These are phyloP conservation scores for Plodia interpunctella DNA, from an alignment of 1,140 invertebrate genomes.

Conservation along the genomic window DNA sequence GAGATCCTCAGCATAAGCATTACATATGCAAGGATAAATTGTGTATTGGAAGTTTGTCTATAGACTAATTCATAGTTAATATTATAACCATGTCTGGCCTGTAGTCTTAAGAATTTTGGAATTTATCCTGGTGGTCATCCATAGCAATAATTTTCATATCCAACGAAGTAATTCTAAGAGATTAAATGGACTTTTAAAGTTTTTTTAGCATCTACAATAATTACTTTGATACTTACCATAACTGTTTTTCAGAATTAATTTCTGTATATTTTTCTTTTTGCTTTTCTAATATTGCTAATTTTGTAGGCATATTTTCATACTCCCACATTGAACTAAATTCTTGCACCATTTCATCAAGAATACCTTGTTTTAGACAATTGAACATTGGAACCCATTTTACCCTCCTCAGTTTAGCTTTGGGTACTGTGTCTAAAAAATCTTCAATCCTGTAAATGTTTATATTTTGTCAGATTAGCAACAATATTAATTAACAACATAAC, in stretches of 20 bases:
- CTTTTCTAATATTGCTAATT: slow-evolving; percentile 56
- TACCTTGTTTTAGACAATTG: slow-evolving; percentile 63
- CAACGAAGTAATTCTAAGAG: too few relatives aligned
- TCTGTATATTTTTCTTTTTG: slow-evolving; percentile 64
- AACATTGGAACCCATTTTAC: slow-evolving; percentile 71
- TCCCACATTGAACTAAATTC: slow-evolving; percentile 69
- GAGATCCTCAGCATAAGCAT: too few relatives aligned
- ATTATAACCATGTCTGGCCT: too few relatives aligned
- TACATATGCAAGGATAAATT: too few relatives aligned
- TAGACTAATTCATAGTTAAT: too few relatives aligned
- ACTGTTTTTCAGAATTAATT: slow-evolving; percentile 31
- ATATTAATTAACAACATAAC: neutral
- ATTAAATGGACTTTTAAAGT: too few relatives aligned
- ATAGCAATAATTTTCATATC: too few relatives aligned
- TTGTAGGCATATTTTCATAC: slow-evolving; percentile 65
- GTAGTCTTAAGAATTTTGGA: too few relatives aligned
- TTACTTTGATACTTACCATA: slow-evolving; percentile 60
- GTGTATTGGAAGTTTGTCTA: too few relatives aligned
- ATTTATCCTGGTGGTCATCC: too few relatives aligned
- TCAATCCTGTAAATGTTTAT: slow-evolving; percentile 46
- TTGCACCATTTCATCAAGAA: slow-evolving; percentile 60
- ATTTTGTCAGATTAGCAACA: neutral
- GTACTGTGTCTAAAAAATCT: slow-evolving; percentile 63
- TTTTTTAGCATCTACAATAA: too few relatives aligned
- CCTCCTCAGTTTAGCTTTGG: slow-evolving; percentile 57